A percentile compares a stretch with the other conserved stretches of the same genome.
Conservation (phyloP, 2,113 vertebrate genomes). For the Anser brachyrhynchus region DNA sequence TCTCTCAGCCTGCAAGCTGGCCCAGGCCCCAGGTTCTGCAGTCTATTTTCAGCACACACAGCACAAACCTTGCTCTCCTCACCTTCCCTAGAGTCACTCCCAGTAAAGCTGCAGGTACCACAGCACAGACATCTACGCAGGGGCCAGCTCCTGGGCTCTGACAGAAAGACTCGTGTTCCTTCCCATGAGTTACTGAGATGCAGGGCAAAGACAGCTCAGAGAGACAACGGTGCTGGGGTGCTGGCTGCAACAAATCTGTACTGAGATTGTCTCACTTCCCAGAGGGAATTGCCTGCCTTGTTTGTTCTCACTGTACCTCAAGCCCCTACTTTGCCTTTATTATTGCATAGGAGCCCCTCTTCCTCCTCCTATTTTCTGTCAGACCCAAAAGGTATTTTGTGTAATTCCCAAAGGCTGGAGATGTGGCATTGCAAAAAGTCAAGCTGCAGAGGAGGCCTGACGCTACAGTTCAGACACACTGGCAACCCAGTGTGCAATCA, state of each 20-base stretch:
- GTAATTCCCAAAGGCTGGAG: background rate
- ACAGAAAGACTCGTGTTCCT: accelerated
- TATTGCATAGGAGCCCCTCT: background rate
- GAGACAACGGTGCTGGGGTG: background rate
- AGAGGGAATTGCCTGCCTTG: background rate
- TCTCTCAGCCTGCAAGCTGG: background rate
- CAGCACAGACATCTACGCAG: background rate
- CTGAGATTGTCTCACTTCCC: background rate
- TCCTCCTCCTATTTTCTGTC: background rate
- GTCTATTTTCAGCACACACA: background rate
- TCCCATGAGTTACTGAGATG: background rate
- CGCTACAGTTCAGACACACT: background rate
- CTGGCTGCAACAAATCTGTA: background rate
- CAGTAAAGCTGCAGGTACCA: background rate
- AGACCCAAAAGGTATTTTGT: background rate
- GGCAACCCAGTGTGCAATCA: background rate
- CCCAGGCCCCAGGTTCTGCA: background rate
- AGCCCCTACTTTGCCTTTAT: background rate
- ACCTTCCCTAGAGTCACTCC: background rate
- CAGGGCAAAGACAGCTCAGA: background rate
- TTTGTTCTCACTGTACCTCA: background rate
- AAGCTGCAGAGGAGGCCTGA: background rate
- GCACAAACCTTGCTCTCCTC: background rate
- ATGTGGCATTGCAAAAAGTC: background rate
- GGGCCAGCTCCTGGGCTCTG: background rate